Evolutionary conservation across 2,797 vertebrate genomes (phyloP).

Genomic region (Bradypodion ventrale): DNA sequence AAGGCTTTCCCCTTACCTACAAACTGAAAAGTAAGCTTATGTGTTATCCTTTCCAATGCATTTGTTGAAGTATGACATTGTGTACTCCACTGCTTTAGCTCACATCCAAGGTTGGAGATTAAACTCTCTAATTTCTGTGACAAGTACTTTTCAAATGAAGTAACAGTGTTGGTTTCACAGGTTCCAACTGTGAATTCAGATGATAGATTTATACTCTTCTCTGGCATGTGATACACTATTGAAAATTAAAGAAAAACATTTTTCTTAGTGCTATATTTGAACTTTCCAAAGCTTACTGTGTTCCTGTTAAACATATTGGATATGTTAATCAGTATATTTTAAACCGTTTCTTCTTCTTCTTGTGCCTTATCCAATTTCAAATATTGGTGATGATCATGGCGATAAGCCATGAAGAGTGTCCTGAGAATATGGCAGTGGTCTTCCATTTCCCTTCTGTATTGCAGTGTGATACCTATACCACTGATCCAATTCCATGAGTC

Average conservation of each 20-base stretch:
- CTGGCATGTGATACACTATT: slow-evolving; percentile 29
- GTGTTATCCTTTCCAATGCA: background rate
- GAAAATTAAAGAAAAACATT: slow-evolving; percentile 27
- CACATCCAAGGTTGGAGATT: background rate
- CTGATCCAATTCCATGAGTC: too few relatives aligned
- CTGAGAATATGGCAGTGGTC: too few relatives aligned
- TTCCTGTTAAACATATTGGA: background rate
- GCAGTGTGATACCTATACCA: too few relatives aligned
- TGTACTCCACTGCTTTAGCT: background rate
- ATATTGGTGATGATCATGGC: too few relatives aligned
- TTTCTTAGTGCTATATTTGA: background rate
- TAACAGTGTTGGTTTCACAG: slow-evolving; percentile 18
- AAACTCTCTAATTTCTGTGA: slow-evolving; percentile 22
- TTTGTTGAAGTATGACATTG: background rate
- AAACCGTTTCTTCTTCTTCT: too few relatives aligned
- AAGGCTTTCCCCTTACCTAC: slow-evolving; percentile 24
- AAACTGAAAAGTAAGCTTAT: background rate
- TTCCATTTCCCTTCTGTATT: too few relatives aligned
- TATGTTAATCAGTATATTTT: too few relatives aligned
- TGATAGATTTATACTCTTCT: slow-evolving; percentile 14
- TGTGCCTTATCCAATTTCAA: too few relatives aligned
- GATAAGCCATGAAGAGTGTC: too few relatives aligned
- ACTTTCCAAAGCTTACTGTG: background rate
- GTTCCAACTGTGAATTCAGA: slow-evolving; percentile 28
- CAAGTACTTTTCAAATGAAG: slow-evolving; percentile 34